These are phyloP conservation scores for Ciona savignyi DNA, from an alignment of 23 tunicate species.

Conservation along the genomic window DNA sequence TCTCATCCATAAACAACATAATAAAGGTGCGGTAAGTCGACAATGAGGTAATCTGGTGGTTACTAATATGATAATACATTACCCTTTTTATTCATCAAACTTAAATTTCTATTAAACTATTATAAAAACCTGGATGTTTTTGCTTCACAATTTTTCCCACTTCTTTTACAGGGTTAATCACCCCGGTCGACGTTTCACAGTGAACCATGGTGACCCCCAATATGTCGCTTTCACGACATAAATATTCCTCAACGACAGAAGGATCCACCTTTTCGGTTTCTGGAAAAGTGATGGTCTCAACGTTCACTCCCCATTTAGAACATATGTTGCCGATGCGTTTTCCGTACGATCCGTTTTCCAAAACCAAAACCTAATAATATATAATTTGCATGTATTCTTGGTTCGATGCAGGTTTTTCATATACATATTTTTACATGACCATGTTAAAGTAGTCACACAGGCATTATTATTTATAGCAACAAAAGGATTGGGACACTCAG, in stretches of 20 bases:
- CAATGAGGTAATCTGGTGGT: too few species aligned
- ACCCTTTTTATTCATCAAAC: not conserved
- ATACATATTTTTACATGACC: too few species aligned
- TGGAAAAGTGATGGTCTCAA: conserved; percentile 18
- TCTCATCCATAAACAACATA: not conserved
- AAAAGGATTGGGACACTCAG: too few species aligned
- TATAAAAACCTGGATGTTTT: conserved; percentile 1
- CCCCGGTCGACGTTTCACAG: conserved; percentile 68
- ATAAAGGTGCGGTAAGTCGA: too few species aligned
- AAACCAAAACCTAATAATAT: conserved; percentile 49
- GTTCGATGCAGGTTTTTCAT: too few species aligned
- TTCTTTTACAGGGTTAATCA: conserved; percentile 46
- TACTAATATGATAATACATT: not conserved
- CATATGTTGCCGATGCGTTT: conserved; percentile 28
- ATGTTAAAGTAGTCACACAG: too few species aligned
- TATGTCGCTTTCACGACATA: conserved; percentile 6
- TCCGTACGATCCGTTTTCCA: conserved; percentile 59
- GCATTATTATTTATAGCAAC: too few species aligned
- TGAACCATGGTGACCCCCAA: conserved; percentile 32
- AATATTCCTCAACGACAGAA: not conserved
- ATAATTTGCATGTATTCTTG: too few species aligned
- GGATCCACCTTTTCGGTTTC: conserved; percentile 1
- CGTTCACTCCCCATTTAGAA: conserved; percentile 3
- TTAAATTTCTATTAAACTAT: not conserved
- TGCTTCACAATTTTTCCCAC: conserved; percentile 30